These are phyloP conservation scores for Drosophila suzukii DNA, from an alignment of 1,140 invertebrate species.

Conservation along the genomic window DNA sequence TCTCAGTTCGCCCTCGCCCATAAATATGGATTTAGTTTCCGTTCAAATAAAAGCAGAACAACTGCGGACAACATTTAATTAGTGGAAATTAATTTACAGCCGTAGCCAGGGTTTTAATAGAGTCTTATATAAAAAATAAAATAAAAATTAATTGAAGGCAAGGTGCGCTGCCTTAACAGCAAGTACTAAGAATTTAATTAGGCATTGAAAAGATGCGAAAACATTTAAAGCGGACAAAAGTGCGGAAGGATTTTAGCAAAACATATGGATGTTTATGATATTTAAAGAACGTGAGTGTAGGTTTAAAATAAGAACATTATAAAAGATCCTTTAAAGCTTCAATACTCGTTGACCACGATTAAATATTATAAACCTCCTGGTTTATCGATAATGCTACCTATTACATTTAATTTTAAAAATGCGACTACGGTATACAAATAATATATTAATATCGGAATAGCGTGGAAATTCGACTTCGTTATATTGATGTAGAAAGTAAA, in stretches of 20 bases:
- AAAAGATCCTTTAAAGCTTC: no score
- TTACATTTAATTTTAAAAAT: no score
- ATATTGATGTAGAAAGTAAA: no score
- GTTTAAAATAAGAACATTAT: no score
- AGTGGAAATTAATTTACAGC: slow-evolving; percentile 33
- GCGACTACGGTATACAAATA: no score
- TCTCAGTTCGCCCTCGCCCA: slow-evolving; percentile 7
- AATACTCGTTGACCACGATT: no score
- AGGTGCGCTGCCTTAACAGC: neutral
- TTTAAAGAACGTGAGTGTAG: no score
- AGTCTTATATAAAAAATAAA: neutral
- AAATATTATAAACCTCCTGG: no score
- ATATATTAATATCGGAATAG: no score
- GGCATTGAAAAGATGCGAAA: neutral
- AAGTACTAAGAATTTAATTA: neutral
- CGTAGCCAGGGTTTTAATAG: slow-evolving; percentile 1
- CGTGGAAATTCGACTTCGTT: no score
- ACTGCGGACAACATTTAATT: slow-evolving; percentile 38
- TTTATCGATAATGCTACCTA: no score
- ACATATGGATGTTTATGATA: no score
- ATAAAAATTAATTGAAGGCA: neutral
- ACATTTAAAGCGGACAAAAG: neutral
- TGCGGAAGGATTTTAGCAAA: neutral
- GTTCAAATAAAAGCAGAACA: slow-evolving; percentile 9
- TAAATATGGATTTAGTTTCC: slow-evolving; percentile 58